Base-by-base conservation (phyloP, 2,888 invertebrate genomes). In the Andrena flavipes region DNA sequence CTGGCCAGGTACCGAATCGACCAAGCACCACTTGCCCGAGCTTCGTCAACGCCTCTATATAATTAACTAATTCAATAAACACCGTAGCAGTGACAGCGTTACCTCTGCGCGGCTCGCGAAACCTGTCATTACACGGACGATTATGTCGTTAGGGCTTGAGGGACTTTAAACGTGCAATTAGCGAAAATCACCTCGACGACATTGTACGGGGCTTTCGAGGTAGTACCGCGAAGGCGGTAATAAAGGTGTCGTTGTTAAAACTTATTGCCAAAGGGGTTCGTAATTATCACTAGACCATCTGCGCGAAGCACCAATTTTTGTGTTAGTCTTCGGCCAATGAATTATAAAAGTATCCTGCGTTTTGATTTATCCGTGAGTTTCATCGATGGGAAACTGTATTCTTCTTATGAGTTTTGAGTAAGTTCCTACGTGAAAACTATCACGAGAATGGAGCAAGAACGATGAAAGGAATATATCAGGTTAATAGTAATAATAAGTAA, bases 51-150 rank as follows among this genome's bases (percentile, higher is more conserved):
- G 60, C 69, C n/a, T 51, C 69, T 59, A 48, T 86, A 54, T 75
- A 82, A 86, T 87, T 84, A 86, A 89, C 88, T 88, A 89, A 91
- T 90, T 91, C 90, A 91, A 91, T 91, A 89, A 89, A 88, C 87
- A 89, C 86, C 86, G 83, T 80, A 84, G 87, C 89, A 89, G 88
- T 89, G 90, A 91, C 89, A 91, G 88, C 78, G 79, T 85, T 84
- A 88, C 84, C 73, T 82, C 79, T 73, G 85, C 87, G 84, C 87
- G 78, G 77, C 79, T 68, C 29, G 13, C 60, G 33, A 69, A 90
- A 87, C 88, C 84, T 87, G 85, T 90, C 85, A 90, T 91, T 90
- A 90, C 82, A 82, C 83, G 85, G 82, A 63, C 87, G 84, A 91
- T 91, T 91, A 91, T 87, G 87, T 89, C 89, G 90, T 91, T 90